phyloP scores from a whole-genome alignment of 2,113 vertebrate species.

The Reinhardtius hippoglossoides region DNA sequence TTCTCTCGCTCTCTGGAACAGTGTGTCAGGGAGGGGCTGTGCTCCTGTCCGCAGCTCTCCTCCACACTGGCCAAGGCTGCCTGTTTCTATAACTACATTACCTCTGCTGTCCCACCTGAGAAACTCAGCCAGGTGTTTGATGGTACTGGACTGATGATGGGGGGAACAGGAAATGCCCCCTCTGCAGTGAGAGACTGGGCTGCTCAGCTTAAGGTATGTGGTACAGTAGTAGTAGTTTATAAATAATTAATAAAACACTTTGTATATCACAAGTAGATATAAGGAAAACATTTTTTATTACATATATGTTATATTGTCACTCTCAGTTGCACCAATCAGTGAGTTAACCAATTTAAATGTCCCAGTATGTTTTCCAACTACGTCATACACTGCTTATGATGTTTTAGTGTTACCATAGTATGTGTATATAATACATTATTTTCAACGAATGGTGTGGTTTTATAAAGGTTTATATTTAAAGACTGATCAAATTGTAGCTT shows the following conservation, averaged over 20 bases:
- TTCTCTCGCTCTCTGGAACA: conserved; percentile 81
- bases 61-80: conserved; percentile 79
- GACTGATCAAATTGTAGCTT: no score
- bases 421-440: no score
- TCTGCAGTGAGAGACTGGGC: conserved; percentile 76
- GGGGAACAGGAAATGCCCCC: conserved; percentile 33
- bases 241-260: background rate
- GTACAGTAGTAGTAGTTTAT: background rate
- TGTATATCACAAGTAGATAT: background rate
- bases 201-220: conserved; percentile 78
- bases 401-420: no score
- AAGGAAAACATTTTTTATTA: background rate
- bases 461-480: no score
- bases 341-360: background rate
- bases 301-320: background rate
- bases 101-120: conserved; percentile 82
- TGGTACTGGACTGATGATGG: conserved; percentile 46
- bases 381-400: background rate
- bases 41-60: conserved; percentile 75
- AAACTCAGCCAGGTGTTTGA: conserved; percentile 83
- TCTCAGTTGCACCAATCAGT: background rate
- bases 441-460: background rate
- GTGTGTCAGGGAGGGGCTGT: conserved; percentile 81
- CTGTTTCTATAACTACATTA: conserved; percentile 83
- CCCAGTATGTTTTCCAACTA: background rate